These are phyloP conservation scores for Pelagia noctiluca DNA, from an alignment of 30 jellyfish, hydroid and myxozoan species.

Conservation along the genomic window DNA sequence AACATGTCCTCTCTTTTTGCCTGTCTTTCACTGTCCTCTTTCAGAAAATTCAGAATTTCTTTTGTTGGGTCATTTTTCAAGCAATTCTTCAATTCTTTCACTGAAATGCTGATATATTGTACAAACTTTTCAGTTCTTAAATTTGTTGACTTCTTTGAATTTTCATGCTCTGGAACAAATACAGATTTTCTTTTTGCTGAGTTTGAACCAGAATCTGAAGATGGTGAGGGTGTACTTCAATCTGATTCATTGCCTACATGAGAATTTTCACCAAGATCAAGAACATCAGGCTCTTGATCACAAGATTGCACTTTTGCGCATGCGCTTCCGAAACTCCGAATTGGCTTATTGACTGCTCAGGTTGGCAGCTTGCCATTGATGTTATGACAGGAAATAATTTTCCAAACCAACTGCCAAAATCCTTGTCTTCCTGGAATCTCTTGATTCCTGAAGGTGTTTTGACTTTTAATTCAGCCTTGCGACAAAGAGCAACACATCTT, in stretches of 20 bases:
- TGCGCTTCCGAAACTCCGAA: too few species aligned
- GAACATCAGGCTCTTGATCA: too few species aligned
- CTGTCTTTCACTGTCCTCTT: constrained; percentile 6
- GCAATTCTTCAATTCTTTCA: background rate
- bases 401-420: background rate
- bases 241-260: too few species aligned
- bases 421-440: constrained; percentile 8
- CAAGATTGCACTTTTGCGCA: too few species aligned
- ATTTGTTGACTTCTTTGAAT: too few species aligned
- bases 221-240: too few species aligned
- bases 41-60: background rate
- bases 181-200: background rate
- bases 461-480: background rate
- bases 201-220: too few species aligned
- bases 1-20: background rate
- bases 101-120: background rate
- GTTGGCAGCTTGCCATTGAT: constrained; percentile 4
- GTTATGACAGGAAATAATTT: background rate
- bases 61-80: background rate
- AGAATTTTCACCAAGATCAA: constrained; percentile 2
- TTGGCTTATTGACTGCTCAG: too few species aligned
- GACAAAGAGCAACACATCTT: background rate
- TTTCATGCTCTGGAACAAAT: background rate
- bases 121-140: too few species aligned
- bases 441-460: background rate